phyloP scores from a whole-genome alignment of 1,140 invertebrate genomes.

The Aphaenogaster floridana region DNA sequence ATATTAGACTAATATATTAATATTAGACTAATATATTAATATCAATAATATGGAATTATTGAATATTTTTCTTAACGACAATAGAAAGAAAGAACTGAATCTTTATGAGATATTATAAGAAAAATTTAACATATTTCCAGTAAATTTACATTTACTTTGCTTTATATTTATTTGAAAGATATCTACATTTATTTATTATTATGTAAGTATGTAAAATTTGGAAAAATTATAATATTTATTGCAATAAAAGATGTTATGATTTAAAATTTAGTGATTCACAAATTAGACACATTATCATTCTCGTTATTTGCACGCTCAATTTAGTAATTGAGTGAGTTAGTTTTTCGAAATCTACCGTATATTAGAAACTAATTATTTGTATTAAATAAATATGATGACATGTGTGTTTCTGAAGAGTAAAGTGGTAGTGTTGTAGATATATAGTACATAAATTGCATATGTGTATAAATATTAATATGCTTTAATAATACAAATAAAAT shows the following conservation, averaged over 20 bases:
- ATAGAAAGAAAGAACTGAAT: background rate
- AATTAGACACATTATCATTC: background rate
- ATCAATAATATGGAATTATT: background rate
- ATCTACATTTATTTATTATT: background rate
- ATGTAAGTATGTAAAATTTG: background rate
- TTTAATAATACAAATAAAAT: background rate
- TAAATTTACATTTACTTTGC: background rate
- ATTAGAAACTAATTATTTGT: conserved; percentile 29
- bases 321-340: background rate
- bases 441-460: background rate
- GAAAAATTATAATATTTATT: background rate
- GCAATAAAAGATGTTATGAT: background rate
- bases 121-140: background rate
- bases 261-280: conserved; percentile 2
- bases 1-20: background rate
- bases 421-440: background rate
- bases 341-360: conserved; percentile 25
- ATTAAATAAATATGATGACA: background rate
- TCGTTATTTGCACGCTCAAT: conserved; percentile 32
- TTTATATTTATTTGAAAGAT: conserved; percentile 2
- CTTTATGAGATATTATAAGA: background rate
- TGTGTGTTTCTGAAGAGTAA: background rate
- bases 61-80: background rate
- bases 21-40: background rate
- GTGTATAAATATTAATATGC: too few relatives aligned